Evolutionary conservation across 2,888 invertebrate genomes (phyloP).

Genomic region (Yponomeuta evonymella): DNA sequence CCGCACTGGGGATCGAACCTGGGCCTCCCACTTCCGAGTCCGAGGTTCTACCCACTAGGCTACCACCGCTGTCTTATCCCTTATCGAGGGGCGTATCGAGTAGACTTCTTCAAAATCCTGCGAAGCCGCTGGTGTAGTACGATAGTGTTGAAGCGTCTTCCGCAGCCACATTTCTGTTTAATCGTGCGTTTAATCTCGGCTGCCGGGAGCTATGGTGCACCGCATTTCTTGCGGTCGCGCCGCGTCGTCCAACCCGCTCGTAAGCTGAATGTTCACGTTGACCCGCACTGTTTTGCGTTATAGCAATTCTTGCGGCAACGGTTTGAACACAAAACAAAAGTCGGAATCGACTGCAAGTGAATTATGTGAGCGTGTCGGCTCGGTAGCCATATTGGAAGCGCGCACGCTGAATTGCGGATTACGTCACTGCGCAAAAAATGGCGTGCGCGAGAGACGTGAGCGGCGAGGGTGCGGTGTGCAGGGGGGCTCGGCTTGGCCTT

Average conservation of each 20-base stretch:
- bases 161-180: slow-evolving; percentile 29
- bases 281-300: not conserved
- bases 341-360: slow-evolving; percentile 12
- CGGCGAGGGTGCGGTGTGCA: slow-evolving; percentile 27
- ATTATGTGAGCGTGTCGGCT: slow-evolving; percentile 33
- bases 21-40: too few species aligned
- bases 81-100: too few species aligned
- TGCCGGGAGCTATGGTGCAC: slow-evolving; percentile 14
- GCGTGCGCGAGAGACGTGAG: slow-evolving; percentile 38
- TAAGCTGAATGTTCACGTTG: too few species aligned
- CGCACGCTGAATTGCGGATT: slow-evolving; percentile 69
- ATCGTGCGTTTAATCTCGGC: slow-evolving; percentile 37
- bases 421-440: slow-evolving; percentile 71
- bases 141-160: slow-evolving; percentile 17
- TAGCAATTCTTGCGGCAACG: not conserved
- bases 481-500: slow-evolving; percentile 63
- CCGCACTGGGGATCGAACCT: too few species aligned
- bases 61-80: too few species aligned
- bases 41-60: too few species aligned
- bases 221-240: too few species aligned
- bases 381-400: slow-evolving; percentile 55
- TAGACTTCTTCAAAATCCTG: too few species aligned
- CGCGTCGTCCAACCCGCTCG: too few species aligned
- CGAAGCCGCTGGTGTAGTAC: too few species aligned
- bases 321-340: slow-evolving; percentile 5